Base-by-base conservation (phyloP, 2,113 vertebrate species). In the Columba livia region DNA sequence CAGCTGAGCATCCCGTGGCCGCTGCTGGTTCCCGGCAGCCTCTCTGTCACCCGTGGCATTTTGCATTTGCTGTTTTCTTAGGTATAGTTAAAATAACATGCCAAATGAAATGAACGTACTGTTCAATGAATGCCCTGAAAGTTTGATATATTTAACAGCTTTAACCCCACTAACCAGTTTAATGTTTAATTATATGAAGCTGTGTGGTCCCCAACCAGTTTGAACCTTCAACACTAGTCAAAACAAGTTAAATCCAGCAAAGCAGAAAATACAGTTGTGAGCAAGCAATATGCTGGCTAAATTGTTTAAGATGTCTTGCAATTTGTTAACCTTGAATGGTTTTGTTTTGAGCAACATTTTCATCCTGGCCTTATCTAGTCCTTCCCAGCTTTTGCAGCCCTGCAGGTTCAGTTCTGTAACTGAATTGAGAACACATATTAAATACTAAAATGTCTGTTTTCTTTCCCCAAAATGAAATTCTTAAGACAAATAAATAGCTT, bases 241-340 rank as follows among this genome's bases (percentile, higher is more conserved):
- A 51, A 48, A 10, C 51, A 67, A 89, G 93, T 81, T 83, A 88
- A 70, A 88, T 10, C 29, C 60, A 83, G 83, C 64, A 75, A 90
- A 77, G 86, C 79, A 74, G 90, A 78, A 82, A 79, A 85, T 60
- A 15, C 24, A 1, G 20, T 79, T 70, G 65, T 16, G 56, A 94
- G 75, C 14, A 44, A 85, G 85, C 79, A 85, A 79, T 86, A 85
- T 88, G 90, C 77, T 91, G 64, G 48, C 54, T 51, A 94, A 71
- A 36, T n/a, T 64, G 94, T 93, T 82, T 60, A 79, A 77, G 77
- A 88, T 79, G 73, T 87, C 58, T 58, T 72, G 78, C 91, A 90
- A 93, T 95, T 97, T 95, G 96, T 91, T 96, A 96, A 93, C 61
- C 88, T 89, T 70, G 86, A 93, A 70, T 12, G 47, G 36, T 89